Evolutionary conservation across 1,140 invertebrate species (phyloP).

Genomic region (Phocides pigmalion): DNA sequence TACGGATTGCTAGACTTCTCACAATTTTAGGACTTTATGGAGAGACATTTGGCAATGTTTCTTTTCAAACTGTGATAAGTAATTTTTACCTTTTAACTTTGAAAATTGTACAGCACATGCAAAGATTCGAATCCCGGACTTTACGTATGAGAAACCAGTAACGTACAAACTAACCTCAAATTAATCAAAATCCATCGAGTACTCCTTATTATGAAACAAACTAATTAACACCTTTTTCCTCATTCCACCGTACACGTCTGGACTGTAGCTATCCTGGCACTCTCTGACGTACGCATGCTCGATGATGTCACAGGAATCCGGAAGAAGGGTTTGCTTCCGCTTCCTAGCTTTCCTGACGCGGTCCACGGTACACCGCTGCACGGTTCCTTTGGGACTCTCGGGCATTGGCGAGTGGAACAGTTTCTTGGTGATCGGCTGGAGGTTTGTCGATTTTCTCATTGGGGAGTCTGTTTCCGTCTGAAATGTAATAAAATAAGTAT

Average conservation of each 20-base stretch:
- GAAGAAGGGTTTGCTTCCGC: constrained; percentile 53
- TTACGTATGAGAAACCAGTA: too few relatives aligned
- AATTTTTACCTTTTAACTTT: too few relatives aligned
- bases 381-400: constrained; percentile 33
- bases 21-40: too few relatives aligned
- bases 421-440: constrained; percentile 58
- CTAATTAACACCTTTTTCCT: constrained; percentile 64
- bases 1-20: too few relatives aligned
- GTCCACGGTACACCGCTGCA: constrained; percentile 22
- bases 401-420: constrained; percentile 64
- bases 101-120: too few relatives aligned
- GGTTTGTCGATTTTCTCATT: constrained; percentile 45
- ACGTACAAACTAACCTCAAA: too few relatives aligned
- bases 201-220: constrained; percentile 66
- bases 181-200: constrained; percentile 54
- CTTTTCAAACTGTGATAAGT: too few relatives aligned
- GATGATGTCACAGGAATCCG: constrained; percentile 51
- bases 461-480: constrained; percentile 71
- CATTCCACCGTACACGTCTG: constrained; percentile 50
- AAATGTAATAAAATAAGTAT: constrained; percentile 9
- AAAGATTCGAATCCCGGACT: too few relatives aligned
- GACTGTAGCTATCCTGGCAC: constrained; percentile 50
- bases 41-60: too few relatives aligned
- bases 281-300: constrained; percentile 57
- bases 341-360: constrained; percentile 46